A percentile compares a stretch with the other conserved stretches of the same genome.
phyloP scores from a whole-genome alignment of 2,113 vertebrate species.

The Ranitomeya imitator region DNA sequence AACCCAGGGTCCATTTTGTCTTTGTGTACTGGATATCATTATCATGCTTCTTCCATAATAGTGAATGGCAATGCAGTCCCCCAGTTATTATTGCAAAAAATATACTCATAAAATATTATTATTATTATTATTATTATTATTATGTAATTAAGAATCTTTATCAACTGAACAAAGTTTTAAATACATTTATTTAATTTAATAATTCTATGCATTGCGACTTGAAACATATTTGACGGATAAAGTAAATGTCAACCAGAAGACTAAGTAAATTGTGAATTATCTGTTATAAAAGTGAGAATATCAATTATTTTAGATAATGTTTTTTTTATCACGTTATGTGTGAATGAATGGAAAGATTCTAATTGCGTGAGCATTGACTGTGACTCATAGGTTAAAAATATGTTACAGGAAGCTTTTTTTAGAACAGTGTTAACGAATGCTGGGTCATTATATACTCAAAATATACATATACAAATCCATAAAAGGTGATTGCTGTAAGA shows the following conservation, averaged over 20 bases:
- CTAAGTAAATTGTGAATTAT: not conserved
- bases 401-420: slow-evolving; percentile 23
- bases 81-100: too few species aligned
- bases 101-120: too few species aligned
- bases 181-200: not conserved
- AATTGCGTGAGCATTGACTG: slow-evolving; percentile 53
- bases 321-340: not conserved
- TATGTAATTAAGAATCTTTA: not conserved
- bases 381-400: slow-evolving; percentile 57
- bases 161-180: not conserved
- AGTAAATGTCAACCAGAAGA: not conserved
- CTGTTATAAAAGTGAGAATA: slow-evolving; percentile 49
- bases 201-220: not conserved
- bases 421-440: slow-evolving; percentile 46
- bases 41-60: too few species aligned
- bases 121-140: too few species aligned
- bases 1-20: too few species aligned
- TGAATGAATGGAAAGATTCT: slow-evolving; percentile 61
- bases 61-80: too few species aligned
- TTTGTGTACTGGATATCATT: too few species aligned
- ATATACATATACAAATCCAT: not conserved
- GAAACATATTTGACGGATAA: not conserved
- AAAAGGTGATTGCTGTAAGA: not conserved
- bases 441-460: slow-evolving; percentile 41
- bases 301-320: slow-evolving; percentile 34